Evolutionary conservation across 37 sponge, comb jelly and placozoan genomes (phyloP).

Genomic region (Beroe forskalii): DNA sequence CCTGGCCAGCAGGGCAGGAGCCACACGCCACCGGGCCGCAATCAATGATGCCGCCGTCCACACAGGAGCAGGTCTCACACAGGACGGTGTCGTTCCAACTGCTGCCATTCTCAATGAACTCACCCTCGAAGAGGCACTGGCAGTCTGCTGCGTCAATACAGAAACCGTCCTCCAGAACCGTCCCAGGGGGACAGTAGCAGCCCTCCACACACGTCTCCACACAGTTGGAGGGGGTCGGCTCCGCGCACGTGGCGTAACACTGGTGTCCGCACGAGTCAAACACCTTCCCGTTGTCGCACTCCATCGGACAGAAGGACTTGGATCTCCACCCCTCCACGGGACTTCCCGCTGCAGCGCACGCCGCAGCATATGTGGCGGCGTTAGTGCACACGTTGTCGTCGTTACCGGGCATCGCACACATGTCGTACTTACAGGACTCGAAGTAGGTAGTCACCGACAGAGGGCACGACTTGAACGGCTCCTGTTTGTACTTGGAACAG

Average conservation of each 20-base stretch:
- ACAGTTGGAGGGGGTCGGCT: conserved; percentile 17
- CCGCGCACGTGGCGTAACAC: conserved; percentile 42
- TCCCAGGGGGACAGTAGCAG: conserved; percentile 37
- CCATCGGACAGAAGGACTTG: conserved; percentile 24
- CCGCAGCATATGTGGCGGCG: not conserved
- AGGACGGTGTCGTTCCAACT: conserved; percentile 31
- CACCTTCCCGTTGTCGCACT: not conserved
- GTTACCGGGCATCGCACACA: not conserved
- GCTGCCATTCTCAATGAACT: conserved; percentile 32
- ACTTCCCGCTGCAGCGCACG: not conserved
- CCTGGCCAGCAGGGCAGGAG: conserved; percentile 11
- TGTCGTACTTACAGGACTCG: conserved; percentile 25
- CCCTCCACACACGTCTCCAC: conserved; percentile 28
- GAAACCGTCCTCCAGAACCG: conserved; percentile 13
- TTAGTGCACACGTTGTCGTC: conserved; percentile 46
- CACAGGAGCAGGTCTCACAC: conserved; percentile 50
- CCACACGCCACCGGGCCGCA: conserved; percentile 13
- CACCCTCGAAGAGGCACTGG: conserved; percentile 39
- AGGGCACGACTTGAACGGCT: conserved; percentile 38
- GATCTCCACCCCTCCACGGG: conserved; percentile 62
- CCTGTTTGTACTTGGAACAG: conserved; percentile 46
- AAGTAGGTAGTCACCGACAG: not conserved
- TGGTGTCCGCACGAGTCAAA: conserved; percentile 1
- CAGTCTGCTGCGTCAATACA: conserved; percentile 48
- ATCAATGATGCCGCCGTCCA: conserved; percentile 6